A percentile compares a stretch with the other conserved stretches of the same genome.
phyloP scores from a whole-genome alignment of 2,888 invertebrate genomes.

The Drosophila affinis region DNA sequence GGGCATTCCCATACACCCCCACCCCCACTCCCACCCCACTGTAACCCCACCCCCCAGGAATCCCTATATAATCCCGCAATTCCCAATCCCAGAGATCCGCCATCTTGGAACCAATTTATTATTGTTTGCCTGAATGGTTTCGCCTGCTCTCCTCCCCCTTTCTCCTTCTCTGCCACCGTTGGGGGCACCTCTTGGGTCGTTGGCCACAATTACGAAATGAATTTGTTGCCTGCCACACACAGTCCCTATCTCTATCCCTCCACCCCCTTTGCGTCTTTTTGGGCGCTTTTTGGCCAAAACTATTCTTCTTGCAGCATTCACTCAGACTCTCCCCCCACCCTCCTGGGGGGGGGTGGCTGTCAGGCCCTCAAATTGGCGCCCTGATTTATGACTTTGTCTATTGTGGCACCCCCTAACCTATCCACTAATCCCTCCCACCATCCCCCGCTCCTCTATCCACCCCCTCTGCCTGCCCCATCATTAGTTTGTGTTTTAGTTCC shows the following conservation, averaged over 20 bases:
- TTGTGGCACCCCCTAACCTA: conserved; percentile 45
- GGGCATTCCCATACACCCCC: conserved; percentile 60
- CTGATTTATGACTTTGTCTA: conserved; percentile 76
- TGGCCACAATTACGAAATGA: conserved; percentile 82
- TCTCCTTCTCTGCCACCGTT: conserved; percentile 37
- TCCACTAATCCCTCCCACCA: background rate
- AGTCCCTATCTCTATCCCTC: conserved; percentile 17
- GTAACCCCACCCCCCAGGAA: too few species aligned
- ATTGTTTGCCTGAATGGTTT: conserved; percentile 46
- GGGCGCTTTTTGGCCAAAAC: conserved; percentile 36
- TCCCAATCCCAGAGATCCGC: conserved; percentile 37
- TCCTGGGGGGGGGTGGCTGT: conserved; percentile 57
- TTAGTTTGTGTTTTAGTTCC: conserved; percentile 69
- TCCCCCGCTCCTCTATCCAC: too few species aligned
- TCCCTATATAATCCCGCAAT: conserved; percentile 22
- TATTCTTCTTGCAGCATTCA: conserved; percentile 23
- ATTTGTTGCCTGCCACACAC: conserved; percentile 64
- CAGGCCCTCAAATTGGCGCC: conserved; percentile 74
- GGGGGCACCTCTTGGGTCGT: conserved; percentile 61
- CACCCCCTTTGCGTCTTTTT: conserved; percentile 13
- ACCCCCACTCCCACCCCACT: background rate
- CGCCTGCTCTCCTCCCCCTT: conserved; percentile 19
- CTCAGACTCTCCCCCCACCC: conserved; percentile 9
- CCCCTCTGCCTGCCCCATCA: conserved; percentile 16
- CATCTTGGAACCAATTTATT: conserved; percentile 46